Percentiles rank a stretch among this genome's conserved stretches.
Evolutionary conservation across 2,888 invertebrate species (phyloP).

Genomic region (Patella ulyssiponensis): DNA sequence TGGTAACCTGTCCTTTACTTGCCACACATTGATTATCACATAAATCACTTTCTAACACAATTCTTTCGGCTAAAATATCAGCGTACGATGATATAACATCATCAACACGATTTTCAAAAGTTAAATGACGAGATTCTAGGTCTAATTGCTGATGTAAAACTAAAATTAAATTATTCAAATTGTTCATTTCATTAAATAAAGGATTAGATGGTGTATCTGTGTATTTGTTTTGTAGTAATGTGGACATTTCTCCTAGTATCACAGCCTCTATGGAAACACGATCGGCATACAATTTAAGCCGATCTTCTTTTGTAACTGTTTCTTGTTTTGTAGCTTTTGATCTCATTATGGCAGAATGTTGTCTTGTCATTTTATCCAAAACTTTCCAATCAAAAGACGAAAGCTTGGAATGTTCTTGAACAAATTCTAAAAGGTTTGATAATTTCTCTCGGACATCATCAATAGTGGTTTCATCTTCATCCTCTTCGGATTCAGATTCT

Average conservation of each 20-base stretch:
- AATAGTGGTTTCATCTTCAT: conserved; percentile 41
- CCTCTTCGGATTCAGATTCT: conserved; percentile 56
- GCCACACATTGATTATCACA: conserved; percentile 47
- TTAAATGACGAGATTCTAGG: conserved; percentile 50
- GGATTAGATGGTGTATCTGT: conserved; percentile 48
- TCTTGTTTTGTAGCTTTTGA: conserved; percentile 40
- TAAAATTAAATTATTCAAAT: conserved; percentile 45
- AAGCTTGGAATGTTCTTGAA: conserved; percentile 54
- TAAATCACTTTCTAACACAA: conserved; percentile 68
- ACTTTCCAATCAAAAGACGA: conserved; percentile 58
- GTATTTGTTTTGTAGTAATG: conserved; percentile 55
- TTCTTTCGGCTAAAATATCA: conserved; percentile 81
- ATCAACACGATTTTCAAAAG: conserved; percentile 39
- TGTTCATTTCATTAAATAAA: conserved; percentile 57
- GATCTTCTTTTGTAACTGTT: conserved; percentile 27
- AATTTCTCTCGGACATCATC: conserved; percentile 55
- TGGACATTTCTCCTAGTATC: conserved; percentile 61
- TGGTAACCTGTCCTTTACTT: conserved; percentile 46
- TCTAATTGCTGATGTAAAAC: conserved; percentile 46
- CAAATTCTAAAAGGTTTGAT: conserved; percentile 49
- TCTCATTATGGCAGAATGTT: conserved; percentile 36
- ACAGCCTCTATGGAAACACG: conserved; percentile 63
- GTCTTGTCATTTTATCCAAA: conserved; percentile 52
- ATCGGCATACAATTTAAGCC: conserved; percentile 53
- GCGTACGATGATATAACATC: conserved; percentile 80